Evolutionary conservation across 2,113 vertebrate genomes (phyloP).

Genomic region (Catagonus wagneri): DNA sequence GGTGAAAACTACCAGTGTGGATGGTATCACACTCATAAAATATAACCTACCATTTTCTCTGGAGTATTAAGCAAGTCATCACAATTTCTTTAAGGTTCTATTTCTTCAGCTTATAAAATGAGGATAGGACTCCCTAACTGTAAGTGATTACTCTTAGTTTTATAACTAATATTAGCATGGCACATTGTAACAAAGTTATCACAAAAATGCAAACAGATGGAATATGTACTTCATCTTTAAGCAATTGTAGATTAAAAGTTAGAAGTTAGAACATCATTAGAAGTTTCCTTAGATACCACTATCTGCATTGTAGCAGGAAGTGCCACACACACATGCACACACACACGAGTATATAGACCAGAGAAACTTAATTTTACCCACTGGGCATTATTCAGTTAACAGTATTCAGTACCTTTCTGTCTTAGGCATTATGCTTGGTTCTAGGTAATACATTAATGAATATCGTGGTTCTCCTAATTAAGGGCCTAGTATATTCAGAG

Average conservation of each 20-base stretch:
- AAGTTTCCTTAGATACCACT: not conserved
- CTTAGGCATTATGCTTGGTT: not conserved
- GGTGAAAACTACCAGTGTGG: not conserved
- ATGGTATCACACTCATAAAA: not conserved
- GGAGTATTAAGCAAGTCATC: not conserved
- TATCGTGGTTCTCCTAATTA: not conserved
- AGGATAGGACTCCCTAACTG: not conserved
- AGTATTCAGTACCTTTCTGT: not conserved
- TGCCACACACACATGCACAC: fast-evolving
- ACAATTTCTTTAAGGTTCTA: not conserved
- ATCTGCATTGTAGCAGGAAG: not conserved
- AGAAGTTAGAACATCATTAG: too few relatives aligned
- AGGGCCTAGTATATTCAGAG: not conserved
- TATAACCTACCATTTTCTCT: not conserved
- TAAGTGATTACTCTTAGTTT: not conserved
- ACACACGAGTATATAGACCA: not conserved
- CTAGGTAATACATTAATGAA: not conserved
- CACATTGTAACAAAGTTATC: not conserved
- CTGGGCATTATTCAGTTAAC: not conserved
- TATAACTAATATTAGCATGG: not conserved
- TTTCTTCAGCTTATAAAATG: not conserved
- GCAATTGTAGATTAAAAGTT: not conserved
- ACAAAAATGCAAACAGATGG: not conserved
- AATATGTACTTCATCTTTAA: not conserved
- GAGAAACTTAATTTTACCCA: not conserved